Conservation (phyloP, 2,888 invertebrate species). For the Patella ulyssiponensis region DNA sequence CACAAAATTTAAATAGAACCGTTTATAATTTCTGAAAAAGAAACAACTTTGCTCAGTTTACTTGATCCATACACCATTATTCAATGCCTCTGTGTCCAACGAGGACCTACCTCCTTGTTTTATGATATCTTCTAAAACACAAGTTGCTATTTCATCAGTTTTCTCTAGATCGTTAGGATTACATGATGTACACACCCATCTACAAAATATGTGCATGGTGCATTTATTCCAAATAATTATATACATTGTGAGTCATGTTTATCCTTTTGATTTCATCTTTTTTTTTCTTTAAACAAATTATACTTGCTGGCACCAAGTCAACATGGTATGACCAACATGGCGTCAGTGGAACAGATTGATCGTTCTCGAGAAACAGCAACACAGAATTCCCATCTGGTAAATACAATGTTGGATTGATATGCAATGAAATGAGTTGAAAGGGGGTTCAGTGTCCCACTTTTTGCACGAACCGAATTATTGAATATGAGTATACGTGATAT, state of each 20-base stretch:
- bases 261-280: neutral
- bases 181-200: slow-evolving; percentile 79
- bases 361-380: slow-evolving; percentile 78
- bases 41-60: no score
- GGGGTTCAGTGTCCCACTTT: no score
- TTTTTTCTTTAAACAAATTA: neutral
- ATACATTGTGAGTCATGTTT: neutral
- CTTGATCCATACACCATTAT: no score
- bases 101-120: slow-evolving; percentile 54
- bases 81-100: neutral
- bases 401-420: no score
- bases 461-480: no score
- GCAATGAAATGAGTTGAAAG: no score
- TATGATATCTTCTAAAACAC: slow-evolving; percentile 73
- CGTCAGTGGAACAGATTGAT: slow-evolving; percentile 78
- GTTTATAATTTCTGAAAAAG: no score
- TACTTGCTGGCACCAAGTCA: slow-evolving; percentile 73
- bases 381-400: slow-evolving; percentile 68
- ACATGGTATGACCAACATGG: slow-evolving; percentile 79
- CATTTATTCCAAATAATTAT: neutral
- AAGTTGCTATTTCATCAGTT: slow-evolving; percentile 76
- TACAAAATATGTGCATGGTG: slow-evolving; percentile 26
- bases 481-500: no score
- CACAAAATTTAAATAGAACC: no score
- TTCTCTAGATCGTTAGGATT: slow-evolving; percentile 73